Conservation (phyloP, 2,888 invertebrate species). For the Acanthoscelides obtectus region DNA sequence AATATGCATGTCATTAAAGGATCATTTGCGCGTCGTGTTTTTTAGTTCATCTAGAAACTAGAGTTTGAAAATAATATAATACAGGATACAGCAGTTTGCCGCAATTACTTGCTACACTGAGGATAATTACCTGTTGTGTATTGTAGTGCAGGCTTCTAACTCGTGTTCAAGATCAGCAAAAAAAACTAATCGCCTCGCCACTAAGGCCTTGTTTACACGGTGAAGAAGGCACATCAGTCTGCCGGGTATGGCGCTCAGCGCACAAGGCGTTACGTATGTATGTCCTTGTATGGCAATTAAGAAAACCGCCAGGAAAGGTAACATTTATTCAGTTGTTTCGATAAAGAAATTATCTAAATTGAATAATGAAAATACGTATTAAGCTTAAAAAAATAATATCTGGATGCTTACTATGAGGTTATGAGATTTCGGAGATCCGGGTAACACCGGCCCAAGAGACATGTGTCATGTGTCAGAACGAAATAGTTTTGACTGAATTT, state of each 20-base stretch:
- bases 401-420: too few relatives aligned
- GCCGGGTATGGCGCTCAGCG: neutral
- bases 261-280: neutral
- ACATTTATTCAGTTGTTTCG: too few relatives aligned
- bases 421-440: too few relatives aligned
- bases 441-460: too few relatives aligned
- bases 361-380: too few relatives aligned
- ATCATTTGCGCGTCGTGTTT: neutral
- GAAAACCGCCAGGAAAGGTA: too few relatives aligned
- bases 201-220: neutral
- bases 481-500: too few relatives aligned
- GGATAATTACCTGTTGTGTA: neutral
- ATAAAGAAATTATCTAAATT: too few relatives aligned
- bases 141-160: neutral
- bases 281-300: too few relatives aligned
- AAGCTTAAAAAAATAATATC: too few relatives aligned
- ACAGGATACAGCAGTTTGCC: neutral
- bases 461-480: too few relatives aligned
- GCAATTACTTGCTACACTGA: neutral
- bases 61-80: neutral
- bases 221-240: neutral
- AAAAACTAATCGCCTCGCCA: neutral
- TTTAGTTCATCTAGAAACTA: neutral
- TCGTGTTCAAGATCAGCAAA: neutral
- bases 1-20: neutral